Conservation (phyloP, 2,113 vertebrate genomes). For the Acrocephalus arundinaceus region DNA sequence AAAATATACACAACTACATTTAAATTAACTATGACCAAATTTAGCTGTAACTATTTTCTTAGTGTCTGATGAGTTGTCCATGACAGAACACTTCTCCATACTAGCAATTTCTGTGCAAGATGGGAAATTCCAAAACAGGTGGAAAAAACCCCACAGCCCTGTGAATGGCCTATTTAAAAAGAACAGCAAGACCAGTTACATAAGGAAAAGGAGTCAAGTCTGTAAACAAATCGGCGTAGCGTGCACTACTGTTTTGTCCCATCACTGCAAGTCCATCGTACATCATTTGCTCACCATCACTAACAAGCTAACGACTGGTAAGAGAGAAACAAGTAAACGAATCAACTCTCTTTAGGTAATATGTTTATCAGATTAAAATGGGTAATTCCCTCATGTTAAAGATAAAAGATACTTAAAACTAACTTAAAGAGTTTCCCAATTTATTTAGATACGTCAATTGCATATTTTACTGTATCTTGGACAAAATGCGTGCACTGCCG, state of each 20-base stretch:
- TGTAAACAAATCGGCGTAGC: not conserved
- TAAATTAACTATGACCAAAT: not conserved
- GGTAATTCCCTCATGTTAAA: not conserved
- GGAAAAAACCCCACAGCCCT: accelerated
- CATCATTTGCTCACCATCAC: not conserved
- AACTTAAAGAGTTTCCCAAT: not conserved
- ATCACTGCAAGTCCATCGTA: not conserved
- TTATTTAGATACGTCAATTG: not conserved
- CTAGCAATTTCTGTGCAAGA: not conserved
- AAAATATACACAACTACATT: not conserved
- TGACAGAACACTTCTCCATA: not conserved
- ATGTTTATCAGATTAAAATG: not conserved
- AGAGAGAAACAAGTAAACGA: not conserved
- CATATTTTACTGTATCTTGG: accelerated
- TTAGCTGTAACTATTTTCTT: not conserved
- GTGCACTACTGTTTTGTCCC: not conserved
- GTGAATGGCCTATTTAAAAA: not conserved
- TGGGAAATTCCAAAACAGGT: not conserved
- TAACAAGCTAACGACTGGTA: not conserved
- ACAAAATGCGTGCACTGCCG: not conserved
- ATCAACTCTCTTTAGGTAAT: not conserved
- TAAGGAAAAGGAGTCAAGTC: not conserved
- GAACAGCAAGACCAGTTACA: not conserved
- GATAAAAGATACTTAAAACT: not conserved
- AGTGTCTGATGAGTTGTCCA: not conserved